Evolutionary conservation across 1,140 invertebrate species (phyloP), one percentile per base, ranked within the genome.

Genomic region (Drosophila neocordata): DNA sequence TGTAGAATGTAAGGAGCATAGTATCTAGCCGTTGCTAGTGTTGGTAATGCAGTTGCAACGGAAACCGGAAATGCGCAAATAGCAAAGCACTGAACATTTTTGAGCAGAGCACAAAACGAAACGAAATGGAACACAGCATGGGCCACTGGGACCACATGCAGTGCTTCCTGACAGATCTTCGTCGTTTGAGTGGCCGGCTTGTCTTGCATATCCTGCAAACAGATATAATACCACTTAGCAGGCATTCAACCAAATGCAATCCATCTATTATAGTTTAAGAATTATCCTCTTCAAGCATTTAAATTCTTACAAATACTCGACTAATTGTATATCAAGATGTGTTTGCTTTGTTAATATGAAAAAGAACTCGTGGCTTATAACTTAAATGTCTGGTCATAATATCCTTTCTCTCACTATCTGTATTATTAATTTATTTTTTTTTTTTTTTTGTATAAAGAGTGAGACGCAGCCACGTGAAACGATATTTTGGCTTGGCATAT

Each of bases 31-130:
- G 22, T 24, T 1, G 27, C 27, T 31, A 31, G 27, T 31, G 27
- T 61, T 73, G 75, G 63, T 79, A 79, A 68, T 87, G 83, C 70
- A 77, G 69, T 65, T 82, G 85, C 72, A 78, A 76, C 74, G 80
- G 85, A 89, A 89, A 82, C 85, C 78, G 85, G 85, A 89, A 89
- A 89, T 89, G 85, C 85, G 85, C 85, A 89, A 89, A 89, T 85
- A 73, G 81, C 81, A 85, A 76, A 73, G 82, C 75, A 82, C 76
- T 88, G 66, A 88, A 69, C 71, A 87, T 88, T 82, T 79, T 88
- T 78, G 69, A 60, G 68, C 79, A 72, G 73, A 77, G 73, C 73
- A 85, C 71, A 24, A 24, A 24, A 24, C 22, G 71, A n/a, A 2
- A 24, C 4, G 71, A 70, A 51, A 38, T 57, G 48, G 57, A 60